Base-by-base conservation (phyloP, 1,140 invertebrate genomes). In the Drosophila hydei region DNA sequence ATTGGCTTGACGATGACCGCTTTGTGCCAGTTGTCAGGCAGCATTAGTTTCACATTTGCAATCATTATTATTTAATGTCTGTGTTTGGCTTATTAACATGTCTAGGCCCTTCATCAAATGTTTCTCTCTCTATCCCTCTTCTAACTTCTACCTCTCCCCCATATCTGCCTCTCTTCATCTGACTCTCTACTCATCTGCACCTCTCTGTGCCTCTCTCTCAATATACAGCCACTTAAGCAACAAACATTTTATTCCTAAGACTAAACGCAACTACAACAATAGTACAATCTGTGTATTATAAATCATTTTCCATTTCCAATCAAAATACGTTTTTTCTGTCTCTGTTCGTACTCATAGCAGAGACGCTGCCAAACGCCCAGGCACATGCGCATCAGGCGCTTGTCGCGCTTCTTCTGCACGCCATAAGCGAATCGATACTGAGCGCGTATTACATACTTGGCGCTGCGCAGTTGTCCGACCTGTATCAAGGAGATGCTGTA, bases 401-500 rank as follows among this genome's bases (percentile, higher is more conserved):
- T 89, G 74, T 96, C 95, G 0, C 90, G 59, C 40, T 90, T 90
- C 72, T 96, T 95, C 0, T 90, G 59, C 8, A 92, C 92, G 3
- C 43, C n/a, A 25, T 64, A 30, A 0, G 94, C 94, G 77, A 93
- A 94, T 36, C 80, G 63, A 70, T 94, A 95, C 58, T 96, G 94
- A 27, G 91, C 90, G 75, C 93, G 92, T 36, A 98, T 94, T n/a
- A 97, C 94, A 9, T 90, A 72, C 81, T 93, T 94, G 8, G 96
- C 94, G 52, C 92, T 71, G 70, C 93, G 93, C 4, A 96, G 93
- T 27, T 94, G 90, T 6, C 95, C 94, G 76, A 94, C 94, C 92
- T 99, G 97, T 58, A 98, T 94, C 16, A 97, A 92, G 92, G 97
- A 97, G 50, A 98, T 92, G 7, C 96, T 95, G 73, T 95, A 94